phyloP scores from a whole-genome alignment of 2,797 vertebrate species.

The Phalanger gymnotis region DNA sequence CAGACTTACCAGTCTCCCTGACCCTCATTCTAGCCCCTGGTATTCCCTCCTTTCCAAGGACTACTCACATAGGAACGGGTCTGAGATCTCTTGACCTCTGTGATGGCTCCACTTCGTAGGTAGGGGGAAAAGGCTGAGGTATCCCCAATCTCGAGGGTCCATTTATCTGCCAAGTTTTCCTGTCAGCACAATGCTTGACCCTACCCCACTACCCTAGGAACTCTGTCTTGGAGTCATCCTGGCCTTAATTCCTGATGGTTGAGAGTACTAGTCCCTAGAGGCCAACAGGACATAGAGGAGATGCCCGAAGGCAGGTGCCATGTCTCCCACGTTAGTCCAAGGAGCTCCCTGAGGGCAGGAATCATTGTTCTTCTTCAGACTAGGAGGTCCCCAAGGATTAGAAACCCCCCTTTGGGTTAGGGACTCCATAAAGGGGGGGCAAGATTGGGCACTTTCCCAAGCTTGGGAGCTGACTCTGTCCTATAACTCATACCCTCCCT shows the following conservation, averaged over 20 bases:
- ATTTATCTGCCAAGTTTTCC: constrained; percentile 74
- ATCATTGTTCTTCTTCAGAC: neutral
- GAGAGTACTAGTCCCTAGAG: neutral
- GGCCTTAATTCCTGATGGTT: neutral
- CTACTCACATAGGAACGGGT: constrained; percentile 87
- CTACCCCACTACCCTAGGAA: neutral
- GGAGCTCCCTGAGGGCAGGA: neutral
- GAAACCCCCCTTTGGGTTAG: neutral
- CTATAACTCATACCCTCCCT: neutral
- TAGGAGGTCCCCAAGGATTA: neutral
- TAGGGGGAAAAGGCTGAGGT: constrained; percentile 89
- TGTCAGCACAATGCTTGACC: neutral
- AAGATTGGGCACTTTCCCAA: neutral
- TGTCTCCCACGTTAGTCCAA: neutral
- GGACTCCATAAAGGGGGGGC: neutral
- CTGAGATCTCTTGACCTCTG: constrained; percentile 84
- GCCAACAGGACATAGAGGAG: neutral
- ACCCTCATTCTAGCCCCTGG: neutral
- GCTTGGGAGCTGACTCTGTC: neutral
- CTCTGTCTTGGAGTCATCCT: neutral
- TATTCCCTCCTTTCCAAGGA: neutral
- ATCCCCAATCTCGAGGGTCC: constrained; percentile 89
- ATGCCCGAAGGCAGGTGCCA: neutral
- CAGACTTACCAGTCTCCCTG: neutral
- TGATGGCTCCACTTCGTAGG: constrained; percentile 85